Percentiles rank a stretch among this genome's conserved stretches.
Evolutionary conservation across 2,888 invertebrate genomes (phyloP).

Genomic region (Piscicola geometra): DNA sequence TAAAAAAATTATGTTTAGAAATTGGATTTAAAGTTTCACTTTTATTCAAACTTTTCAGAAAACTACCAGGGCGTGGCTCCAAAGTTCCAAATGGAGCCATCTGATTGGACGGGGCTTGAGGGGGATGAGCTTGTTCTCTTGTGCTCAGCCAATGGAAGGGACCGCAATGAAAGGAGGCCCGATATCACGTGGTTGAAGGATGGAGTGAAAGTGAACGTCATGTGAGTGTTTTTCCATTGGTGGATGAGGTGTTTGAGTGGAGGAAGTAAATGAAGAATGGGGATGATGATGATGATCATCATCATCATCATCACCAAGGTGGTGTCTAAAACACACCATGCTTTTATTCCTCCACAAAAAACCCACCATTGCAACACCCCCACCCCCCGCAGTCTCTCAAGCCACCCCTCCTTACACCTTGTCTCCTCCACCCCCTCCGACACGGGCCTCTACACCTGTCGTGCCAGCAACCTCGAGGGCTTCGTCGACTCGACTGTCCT

Average conservation of each 20-base stretch:
- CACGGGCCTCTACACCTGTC: constrained; percentile 11
- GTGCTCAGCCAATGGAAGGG: constrained; percentile 80
- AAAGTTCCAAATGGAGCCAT: constrained; percentile 25
- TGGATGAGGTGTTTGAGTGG: too few relatives aligned
- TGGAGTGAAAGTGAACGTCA: constrained; percentile 76
- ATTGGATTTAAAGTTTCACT: neutral
- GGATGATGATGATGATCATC: too few relatives aligned
- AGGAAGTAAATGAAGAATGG: too few relatives aligned
- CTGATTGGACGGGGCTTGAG: constrained; percentile 62
- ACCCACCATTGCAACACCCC: neutral
- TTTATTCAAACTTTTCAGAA: constrained; percentile 11
- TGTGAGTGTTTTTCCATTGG: too few relatives aligned
- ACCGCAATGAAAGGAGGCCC: constrained; percentile 68
- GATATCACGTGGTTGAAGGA: constrained; percentile 86
- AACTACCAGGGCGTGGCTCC: constrained; percentile 12
- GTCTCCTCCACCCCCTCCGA: neutral
- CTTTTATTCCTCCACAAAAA: neutral
- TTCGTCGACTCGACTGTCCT: neutral
- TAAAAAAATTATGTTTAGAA: too few relatives aligned
- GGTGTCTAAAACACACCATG: too few relatives aligned
- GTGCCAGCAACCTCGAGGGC: neutral
- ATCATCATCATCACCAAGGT: too few relatives aligned
- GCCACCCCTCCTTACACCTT: neutral
- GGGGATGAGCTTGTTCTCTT: constrained; percentile 80
- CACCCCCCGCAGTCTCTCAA: neutral